A percentile compares a stretch with the other conserved stretches of the same genome.
These are phyloP conservation scores for Phymanthus crucifer DNA, from an alignment of 92 coral and sea anemone species.

Conservation along the genomic window DNA sequence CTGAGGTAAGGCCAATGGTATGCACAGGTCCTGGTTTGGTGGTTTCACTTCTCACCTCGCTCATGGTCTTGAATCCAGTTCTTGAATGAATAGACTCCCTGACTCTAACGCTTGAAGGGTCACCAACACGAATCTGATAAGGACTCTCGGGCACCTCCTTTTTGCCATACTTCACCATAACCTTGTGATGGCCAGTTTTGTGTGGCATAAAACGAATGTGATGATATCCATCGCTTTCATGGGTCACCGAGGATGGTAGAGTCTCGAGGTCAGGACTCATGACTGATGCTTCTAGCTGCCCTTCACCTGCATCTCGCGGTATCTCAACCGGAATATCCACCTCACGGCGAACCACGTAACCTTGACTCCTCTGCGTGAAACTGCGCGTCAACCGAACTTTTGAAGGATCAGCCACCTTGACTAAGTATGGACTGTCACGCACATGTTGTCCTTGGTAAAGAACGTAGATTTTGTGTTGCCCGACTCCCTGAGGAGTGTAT, in stretches of 20 bases:
- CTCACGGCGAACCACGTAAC: slow-evolving; percentile 62
- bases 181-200: slow-evolving; percentile 62
- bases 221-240: slow-evolving; percentile 76
- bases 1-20: neutral
- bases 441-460: slow-evolving; percentile 77
- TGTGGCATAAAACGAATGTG: slow-evolving; percentile 78
- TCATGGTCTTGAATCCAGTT: slow-evolving; percentile 55
- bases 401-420: slow-evolving; percentile 67
- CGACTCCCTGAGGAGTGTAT: slow-evolving; percentile 82
- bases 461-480: slow-evolving; percentile 87
- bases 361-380: slow-evolving; percentile 11
- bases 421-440: slow-evolving; percentile 85
- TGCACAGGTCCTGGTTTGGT: too few relatives aligned
- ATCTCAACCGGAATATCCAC: slow-evolving; percentile 89
- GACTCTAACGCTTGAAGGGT: slow-evolving; percentile 68
- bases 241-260: slow-evolving; percentile 73
- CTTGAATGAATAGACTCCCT: slow-evolving; percentile 61
- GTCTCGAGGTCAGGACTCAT: slow-evolving; percentile 74
- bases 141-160: slow-evolving; percentile 78
- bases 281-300: slow-evolving; percentile 75
- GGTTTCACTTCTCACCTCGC: slow-evolving; percentile 46
- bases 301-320: slow-evolving; percentile 93
- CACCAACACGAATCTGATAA: slow-evolving; percentile 50
- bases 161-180: slow-evolving; percentile 66
- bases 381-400: slow-evolving; percentile 21